Evolutionary conservation across 1,140 invertebrate genomes (phyloP).

Genomic region (Zaprionus ghesquierei): DNA sequence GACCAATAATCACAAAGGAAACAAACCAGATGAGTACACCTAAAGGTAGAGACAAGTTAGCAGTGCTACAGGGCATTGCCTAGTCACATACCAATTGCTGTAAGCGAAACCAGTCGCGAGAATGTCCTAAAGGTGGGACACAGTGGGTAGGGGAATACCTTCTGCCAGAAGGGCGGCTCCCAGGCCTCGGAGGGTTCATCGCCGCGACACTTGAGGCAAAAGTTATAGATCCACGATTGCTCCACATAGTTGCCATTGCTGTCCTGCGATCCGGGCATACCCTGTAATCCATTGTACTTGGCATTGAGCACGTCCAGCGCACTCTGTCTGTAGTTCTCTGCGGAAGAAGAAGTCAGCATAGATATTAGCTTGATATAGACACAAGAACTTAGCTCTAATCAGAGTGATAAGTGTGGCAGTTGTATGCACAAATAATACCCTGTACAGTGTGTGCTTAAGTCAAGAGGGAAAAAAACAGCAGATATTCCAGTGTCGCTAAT

Average conservation of each 20-base stretch:
- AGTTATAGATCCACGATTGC: constrained; percentile 80
- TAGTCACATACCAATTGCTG: constrained; percentile 85
- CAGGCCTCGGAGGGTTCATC: constrained; percentile 87
- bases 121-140: constrained; percentile 91
- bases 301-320: constrained; percentile 66
- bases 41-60: not conserved
- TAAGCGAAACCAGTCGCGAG: constrained; percentile 87
- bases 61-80: not conserved
- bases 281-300: constrained; percentile 60
- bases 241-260: constrained; percentile 65
- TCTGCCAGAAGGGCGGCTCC: constrained; percentile 90
- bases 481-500: constrained; percentile 10
- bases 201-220: constrained; percentile 77
- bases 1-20: constrained; percentile 88
- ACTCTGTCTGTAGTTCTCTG: constrained; percentile 68
- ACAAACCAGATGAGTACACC: constrained; percentile 90
- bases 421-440: not conserved
- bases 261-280: constrained; percentile 26
- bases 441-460: not conserved
- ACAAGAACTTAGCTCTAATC: not conserved
- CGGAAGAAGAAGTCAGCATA: not conserved
- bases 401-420: constrained; percentile 28
- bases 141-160: constrained; percentile 90
- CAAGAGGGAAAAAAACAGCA: not conserved
- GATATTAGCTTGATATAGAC: not conserved